Evolutionary conservation across 2,888 invertebrate species (phyloP).

Genomic region (Macaria notata): DNA sequence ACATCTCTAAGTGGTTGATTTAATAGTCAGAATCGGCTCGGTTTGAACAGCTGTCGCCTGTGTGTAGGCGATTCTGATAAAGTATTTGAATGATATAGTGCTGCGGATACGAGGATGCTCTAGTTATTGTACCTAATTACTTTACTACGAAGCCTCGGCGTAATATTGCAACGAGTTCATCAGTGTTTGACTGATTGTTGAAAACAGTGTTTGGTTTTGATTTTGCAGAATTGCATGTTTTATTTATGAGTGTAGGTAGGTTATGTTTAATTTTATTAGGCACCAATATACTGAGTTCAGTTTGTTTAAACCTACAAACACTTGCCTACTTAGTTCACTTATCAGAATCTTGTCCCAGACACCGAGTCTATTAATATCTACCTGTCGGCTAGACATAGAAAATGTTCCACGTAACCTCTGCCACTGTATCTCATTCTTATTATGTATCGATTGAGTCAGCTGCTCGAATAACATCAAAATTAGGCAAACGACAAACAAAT

Average conservation of each 20-base stretch:
- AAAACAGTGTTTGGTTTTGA: too few species aligned
- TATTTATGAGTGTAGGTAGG: too few species aligned
- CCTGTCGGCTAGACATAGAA: conserved; percentile 17
- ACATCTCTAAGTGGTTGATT: conserved; percentile 32
- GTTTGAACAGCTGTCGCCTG: conserved; percentile 18
- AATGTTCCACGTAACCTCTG: conserved; percentile 17
- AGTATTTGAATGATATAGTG: conserved; percentile 3
- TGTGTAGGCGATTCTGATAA: conserved; percentile 6
- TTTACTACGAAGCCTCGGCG: too few species aligned
- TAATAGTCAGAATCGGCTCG: conserved; percentile 26
- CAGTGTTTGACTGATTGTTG: too few species aligned
- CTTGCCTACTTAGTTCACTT: too few species aligned
- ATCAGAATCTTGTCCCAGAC: too few species aligned
- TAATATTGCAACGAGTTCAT: too few species aligned
- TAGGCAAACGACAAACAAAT: conserved; percentile 24
- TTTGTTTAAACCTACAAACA: too few species aligned
- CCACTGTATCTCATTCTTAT: conserved; percentile 27
- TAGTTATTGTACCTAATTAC: not conserved
- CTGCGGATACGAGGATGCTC: not conserved
- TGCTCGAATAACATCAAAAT: conserved; percentile 27
- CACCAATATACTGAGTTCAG: too few species aligned
- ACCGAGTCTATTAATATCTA: too few species aligned
- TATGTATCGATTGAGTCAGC: conserved; percentile 30
- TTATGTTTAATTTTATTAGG: too few species aligned
- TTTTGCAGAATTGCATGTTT: too few species aligned